Percentiles rank a stretch among this genome's conserved stretches.
phyloP scores from a whole-genome alignment of 2,888 invertebrate species.

The Andrena minutula region DNA sequence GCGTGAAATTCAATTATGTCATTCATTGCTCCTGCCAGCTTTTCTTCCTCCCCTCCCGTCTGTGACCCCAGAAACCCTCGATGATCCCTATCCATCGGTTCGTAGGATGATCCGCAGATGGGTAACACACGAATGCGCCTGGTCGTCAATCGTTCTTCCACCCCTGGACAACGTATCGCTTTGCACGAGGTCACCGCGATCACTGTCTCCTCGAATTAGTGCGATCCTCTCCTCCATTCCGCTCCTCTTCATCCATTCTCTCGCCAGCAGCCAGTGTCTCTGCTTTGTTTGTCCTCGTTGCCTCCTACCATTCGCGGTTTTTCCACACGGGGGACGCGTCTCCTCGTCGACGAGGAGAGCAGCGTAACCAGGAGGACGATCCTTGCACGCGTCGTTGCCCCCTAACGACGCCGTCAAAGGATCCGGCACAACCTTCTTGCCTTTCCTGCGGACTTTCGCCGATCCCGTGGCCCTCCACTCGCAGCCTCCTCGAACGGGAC shows the following conservation, averaged over 20 bases:
- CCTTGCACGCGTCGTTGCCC: constrained; percentile 68
- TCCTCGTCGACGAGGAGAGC: not conserved
- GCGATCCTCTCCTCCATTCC: constrained; percentile 43
- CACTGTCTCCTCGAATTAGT: constrained; percentile 79
- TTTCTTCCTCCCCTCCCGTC: constrained; percentile 44
- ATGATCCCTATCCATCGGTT: constrained; percentile 61
- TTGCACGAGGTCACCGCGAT: constrained; percentile 78
- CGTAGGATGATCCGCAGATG: constrained; percentile 81
- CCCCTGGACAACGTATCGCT: constrained; percentile 63
- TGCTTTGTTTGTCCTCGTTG: not conserved
- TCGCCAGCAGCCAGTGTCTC: constrained; percentile 22
- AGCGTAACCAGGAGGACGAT: constrained; percentile 43
- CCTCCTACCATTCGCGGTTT: constrained; percentile 44
- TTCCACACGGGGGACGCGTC: constrained; percentile 33
- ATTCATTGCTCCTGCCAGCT: constrained; percentile 74
- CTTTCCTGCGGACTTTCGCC: constrained; percentile 38
- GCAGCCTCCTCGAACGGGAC: constrained; percentile 53
- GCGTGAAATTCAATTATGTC: constrained; percentile 83
- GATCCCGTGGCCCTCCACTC: constrained; percentile 29
- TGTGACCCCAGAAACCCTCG: constrained; percentile 63
- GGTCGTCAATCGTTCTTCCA: constrained; percentile 44
- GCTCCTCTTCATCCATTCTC: constrained; percentile 44
- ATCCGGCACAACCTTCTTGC: constrained; percentile 29
- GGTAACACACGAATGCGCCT: constrained; percentile 74
- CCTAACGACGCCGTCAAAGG: constrained; percentile 59